Conservation (phyloP, 2,888 invertebrate species). For the Eudasyphora cyanicolor region DNA sequence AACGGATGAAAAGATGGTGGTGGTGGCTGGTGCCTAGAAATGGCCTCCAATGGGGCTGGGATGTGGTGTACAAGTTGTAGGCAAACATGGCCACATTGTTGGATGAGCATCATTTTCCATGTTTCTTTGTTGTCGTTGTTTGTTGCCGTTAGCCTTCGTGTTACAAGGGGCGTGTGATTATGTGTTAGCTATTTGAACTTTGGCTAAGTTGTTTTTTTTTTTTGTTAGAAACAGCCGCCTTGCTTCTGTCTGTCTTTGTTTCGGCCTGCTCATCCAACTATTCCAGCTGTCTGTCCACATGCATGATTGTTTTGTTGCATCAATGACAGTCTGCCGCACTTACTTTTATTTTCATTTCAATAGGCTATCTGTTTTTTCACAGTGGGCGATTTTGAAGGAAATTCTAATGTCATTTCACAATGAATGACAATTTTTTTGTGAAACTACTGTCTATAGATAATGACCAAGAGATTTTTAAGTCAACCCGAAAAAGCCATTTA, state of each 20-base stretch:
- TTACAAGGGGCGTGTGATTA: constrained; percentile 56
- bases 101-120: not conserved
- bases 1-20: not conserved
- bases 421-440: no score
- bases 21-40: not conserved
- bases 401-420: no score
- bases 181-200: constrained; percentile 52
- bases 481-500: no score
- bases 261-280: not conserved
- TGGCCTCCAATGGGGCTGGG: not conserved
- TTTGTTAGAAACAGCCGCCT: not conserved
- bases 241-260: constrained; percentile 6
- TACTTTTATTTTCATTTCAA: constrained; percentile 60
- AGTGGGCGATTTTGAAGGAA: constrained; percentile 18
- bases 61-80: constrained; percentile 38
- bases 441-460: no score
- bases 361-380: constrained; percentile 17
- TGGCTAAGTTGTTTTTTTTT: not conserved
- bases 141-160: constrained; percentile 25
- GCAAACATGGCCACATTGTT: constrained; percentile 8
- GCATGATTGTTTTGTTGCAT: constrained; percentile 20
- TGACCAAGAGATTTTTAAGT: no score
- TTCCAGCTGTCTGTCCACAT: constrained; percentile 6
- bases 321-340: constrained; percentile 28
- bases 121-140: constrained; percentile 1